Percentiles rank a stretch among this genome's conserved stretches.
Conservation (phyloP, 2,797 vertebrate species). For the Sebastes cheni region DNA sequence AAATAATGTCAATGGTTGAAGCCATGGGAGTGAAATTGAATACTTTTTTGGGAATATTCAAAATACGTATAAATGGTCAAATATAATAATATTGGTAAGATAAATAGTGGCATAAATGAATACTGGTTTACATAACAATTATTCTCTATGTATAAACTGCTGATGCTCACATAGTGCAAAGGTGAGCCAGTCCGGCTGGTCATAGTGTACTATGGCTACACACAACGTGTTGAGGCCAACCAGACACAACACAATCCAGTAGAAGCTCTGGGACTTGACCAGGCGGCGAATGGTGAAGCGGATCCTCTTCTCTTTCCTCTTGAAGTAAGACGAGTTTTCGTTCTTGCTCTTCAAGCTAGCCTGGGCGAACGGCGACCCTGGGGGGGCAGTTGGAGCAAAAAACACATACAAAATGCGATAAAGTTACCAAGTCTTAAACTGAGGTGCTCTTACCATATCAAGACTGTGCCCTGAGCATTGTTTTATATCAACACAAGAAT, state of each 20-base stretch:
- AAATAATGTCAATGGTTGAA: background rate
- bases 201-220: conserved; percentile 96
- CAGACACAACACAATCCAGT: conserved; percentile 94
- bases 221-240: conserved; percentile 95
- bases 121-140: background rate
- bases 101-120: background rate
- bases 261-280: conserved; percentile 98
- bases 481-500: background rate
- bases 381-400: conserved; percentile 70
- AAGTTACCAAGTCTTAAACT: conserved; percentile 30
- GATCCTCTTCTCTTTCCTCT: conserved; percentile 94
- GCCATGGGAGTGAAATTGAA: background rate
- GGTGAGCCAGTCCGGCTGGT: conserved; percentile 94
- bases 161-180: conserved; percentile 90
- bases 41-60: background rate
- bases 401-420: conserved; percentile 46
- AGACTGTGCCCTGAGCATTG: background rate
- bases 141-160: background rate
- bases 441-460: background rate
- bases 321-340: conserved; percentile 91
- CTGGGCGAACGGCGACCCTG: conserved; percentile 92
- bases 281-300: conserved; percentile 95
- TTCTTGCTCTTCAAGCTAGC: conserved; percentile 94
- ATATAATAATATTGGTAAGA: background rate
- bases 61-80: background rate